Evolutionary conservation across 2,888 invertebrate species (phyloP), one percentile per base, ranked within the genome.

Genomic region (Lasioglossum lativentre): DNA sequence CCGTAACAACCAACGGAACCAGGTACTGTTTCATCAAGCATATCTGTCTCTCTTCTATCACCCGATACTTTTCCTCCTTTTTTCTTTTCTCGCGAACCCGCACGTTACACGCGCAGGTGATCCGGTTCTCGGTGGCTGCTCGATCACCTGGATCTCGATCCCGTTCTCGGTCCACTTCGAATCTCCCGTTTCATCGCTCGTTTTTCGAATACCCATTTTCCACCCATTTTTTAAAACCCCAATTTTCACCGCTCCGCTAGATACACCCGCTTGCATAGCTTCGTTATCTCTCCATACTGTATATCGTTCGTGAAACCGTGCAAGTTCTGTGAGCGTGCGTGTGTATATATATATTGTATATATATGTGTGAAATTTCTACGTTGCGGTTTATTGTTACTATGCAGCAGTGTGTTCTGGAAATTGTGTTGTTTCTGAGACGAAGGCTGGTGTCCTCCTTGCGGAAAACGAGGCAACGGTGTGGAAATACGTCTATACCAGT

Each of bases 21-120:
- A 85, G 85, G 85, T 85, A 85, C 56, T 74, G 75, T 85, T 16
- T 59, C 56, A 47, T 19, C 77, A 75, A 75, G 16, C 70, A 84
- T 78, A 47, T 79, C 19, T 76, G n/a, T 79, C 42, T 76, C 52
- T 68, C n/a, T 68, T 68, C 19, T 63, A 5, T 16, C 30, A 14
- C 27, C 30, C 0, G 30, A 14, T 59, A 27, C 10, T 3, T n/a
- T 14, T 27, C 27, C 59, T 30, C 6, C 1, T 30, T 16, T 16
- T 27, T n/a, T 10, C 2, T 27, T 59, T 27, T 14, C 4, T 27
- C 14, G 27, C 16, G 59, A 27, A 0, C 52, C 52, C 23, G 59
- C 59, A 27, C 59, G 59, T 27, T 16, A 27, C 27, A 27, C 59
- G 59, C 27, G 27, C 59, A 16, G 27, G 27, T 63, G 59, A 63